A percentile compares a stretch with the other conserved stretches of the same genome.
These are phyloP conservation scores for Stenotaenia linearis DNA, from an alignment of 2,888 invertebrate genomes.

Conservation along the genomic window DNA sequence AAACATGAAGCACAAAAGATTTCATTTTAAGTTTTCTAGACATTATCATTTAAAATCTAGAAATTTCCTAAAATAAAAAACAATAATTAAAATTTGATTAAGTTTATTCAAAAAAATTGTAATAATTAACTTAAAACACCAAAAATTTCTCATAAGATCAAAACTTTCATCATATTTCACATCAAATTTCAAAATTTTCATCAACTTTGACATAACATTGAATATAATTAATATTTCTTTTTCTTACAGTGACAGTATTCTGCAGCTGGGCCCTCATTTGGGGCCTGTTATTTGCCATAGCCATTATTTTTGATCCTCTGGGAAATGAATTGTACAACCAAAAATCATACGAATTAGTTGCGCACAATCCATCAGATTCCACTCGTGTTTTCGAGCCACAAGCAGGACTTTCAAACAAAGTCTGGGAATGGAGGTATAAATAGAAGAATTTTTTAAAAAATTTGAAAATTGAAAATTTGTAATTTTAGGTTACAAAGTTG, in stretches of 20 bases:
- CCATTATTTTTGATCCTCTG: constrained; percentile 74
- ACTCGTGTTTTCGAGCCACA: constrained; percentile 15
- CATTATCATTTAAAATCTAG: no score
- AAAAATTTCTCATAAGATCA: no score
- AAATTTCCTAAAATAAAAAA: neutral
- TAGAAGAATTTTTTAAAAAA: no score
- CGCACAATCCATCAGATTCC: neutral
- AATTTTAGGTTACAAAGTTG: neutral
- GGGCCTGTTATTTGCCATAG: constrained; percentile 65
- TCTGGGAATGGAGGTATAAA: constrained; percentile 40
- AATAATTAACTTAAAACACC: no score
- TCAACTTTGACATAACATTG: no score
- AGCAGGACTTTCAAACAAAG: constrained; percentile 6
- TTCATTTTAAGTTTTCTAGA: no score
- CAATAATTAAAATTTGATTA: constrained; percentile 5
- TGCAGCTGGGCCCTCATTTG: constrained; percentile 75
- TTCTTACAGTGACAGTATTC: constrained; percentile 61
- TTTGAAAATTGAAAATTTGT: no score
- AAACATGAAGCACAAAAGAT: no score
- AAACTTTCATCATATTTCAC: no score
- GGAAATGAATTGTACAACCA: constrained; percentile 49
- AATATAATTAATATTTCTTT: no score
- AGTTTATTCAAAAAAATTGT: no score
- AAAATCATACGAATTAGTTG: neutral
- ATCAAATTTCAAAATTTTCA: no score